Percentiles rank a stretch among this genome's conserved stretches.
Conservation (phyloP, 2,113 vertebrate species). For the Osmerus eperlanus region DNA sequence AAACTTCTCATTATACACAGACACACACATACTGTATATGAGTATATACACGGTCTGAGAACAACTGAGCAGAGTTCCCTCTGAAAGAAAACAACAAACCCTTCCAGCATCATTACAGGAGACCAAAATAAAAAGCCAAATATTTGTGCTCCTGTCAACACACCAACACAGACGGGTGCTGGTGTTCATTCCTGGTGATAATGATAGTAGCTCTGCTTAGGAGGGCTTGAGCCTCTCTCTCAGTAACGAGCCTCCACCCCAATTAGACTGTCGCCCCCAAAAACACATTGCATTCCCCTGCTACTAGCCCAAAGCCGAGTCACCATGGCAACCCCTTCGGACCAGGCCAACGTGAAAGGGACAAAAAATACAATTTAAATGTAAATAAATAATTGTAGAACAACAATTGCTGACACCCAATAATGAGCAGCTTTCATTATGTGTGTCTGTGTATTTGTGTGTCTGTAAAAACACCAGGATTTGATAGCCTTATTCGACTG, state of each 20-base stretch:
- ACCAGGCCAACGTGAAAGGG: background rate
- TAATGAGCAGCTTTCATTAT: constrained; percentile 5
- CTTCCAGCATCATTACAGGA: background rate
- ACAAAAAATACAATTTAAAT: background rate
- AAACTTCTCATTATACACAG: background rate
- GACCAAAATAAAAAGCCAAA: background rate
- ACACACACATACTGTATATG: background rate
- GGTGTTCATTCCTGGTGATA: background rate
- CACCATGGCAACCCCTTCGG: constrained; percentile 17
- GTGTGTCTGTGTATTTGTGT: background rate
- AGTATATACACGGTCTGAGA: background rate
- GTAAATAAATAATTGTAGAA: too few species aligned
- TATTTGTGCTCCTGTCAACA: background rate
- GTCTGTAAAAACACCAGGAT: constrained; percentile 2
- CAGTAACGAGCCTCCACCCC: constrained; percentile 3
- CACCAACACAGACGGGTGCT: background rate
- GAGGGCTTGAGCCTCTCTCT: constrained; percentile 3
- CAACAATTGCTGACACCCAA: background rate
- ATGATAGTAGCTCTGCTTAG: constrained; percentile 1
- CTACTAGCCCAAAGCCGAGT: background rate
- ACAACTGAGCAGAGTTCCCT: background rate
- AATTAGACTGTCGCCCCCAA: constrained; percentile 12
- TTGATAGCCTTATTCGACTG: constrained; percentile 1
- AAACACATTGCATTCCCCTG: background rate
- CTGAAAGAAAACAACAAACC: background rate